phyloP scores from a whole-genome alignment of 2,888 invertebrate species.

The Antheraea assamensis region DNA sequence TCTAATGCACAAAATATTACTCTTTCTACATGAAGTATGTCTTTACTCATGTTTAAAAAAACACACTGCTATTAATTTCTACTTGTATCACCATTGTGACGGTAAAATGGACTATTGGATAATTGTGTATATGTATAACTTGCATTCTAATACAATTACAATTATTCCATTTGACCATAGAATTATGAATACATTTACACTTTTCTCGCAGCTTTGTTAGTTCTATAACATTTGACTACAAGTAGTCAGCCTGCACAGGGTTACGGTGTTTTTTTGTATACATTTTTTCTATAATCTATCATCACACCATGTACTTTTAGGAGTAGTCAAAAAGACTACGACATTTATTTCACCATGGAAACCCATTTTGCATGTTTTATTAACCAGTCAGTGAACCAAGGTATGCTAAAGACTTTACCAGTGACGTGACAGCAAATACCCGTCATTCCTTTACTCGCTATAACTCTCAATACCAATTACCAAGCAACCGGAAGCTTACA shows the following conservation, averaged over 20 bases:
- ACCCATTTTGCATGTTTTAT: background rate
- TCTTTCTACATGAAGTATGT: background rate
- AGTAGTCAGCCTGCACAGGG: background rate
- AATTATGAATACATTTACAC: too few species aligned
- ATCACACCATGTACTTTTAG: background rate
- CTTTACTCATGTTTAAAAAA: background rate
- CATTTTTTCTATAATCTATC: background rate
- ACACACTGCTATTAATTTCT: background rate
- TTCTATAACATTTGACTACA: background rate
- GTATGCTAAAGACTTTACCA: background rate
- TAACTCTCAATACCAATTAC: background rate
- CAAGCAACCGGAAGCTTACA: conserved; percentile 13
- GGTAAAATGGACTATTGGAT: too few species aligned
- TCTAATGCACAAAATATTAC: background rate
- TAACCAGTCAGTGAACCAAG: background rate
- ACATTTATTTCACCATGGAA: background rate
- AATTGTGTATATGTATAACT: too few species aligned
- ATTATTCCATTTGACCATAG: background rate
- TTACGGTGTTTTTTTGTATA: background rate
- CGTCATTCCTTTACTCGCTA: background rate
- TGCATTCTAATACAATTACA: background rate
- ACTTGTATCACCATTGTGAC: too few species aligned
- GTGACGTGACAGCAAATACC: background rate
- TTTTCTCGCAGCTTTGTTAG: too few species aligned
- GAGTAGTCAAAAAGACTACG: background rate